Base-by-base conservation (phyloP, 2,113 vertebrate genomes). In the Menidia beryllina region DNA sequence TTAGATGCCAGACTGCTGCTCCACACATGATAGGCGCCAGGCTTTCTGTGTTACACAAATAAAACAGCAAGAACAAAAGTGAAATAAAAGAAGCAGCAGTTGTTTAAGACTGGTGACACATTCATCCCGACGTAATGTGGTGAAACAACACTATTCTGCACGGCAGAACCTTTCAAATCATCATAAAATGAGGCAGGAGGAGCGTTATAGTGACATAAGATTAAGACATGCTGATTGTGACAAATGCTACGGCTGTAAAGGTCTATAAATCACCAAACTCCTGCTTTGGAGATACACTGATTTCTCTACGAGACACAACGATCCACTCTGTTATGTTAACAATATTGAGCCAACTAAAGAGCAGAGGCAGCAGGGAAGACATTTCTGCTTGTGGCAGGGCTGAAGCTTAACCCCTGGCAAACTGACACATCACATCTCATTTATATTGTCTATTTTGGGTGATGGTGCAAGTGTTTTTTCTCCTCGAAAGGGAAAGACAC, bases 251-350 rank as follows among this genome's bases (percentile, higher is more conserved):
- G 55, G 88, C 74, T 69, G 72, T 71, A 15, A 13, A 76, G 80
- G 79, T 85, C 75, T 69, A 82, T 88, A 81, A 88, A 90, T 91
- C 82, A 83, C 67, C 20, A 48, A 56, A 48, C 59, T 77, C 77
- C 49, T 72, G 69, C 72, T 65, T 86, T 83, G 64, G 72, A 84
- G 75, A 62, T 79, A 68, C 60, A 84, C 81, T 64, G 76, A 83
- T 81, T 82, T n/a, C n/a, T n/a, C 75, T 75, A 41, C 39, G 3
- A 74, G 85, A 82, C 75, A 71, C 83, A 79, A 77, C 83, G 82
- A 83, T 82, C 83, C 83, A 76, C 82, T 88, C 74, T 68, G 76
- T 79, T 81, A 78, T 86, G 82, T 77, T 88, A 91, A 86, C 86
- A 86, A 84, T 76, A 75, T 52, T 83, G 80, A 88, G 69, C 73